A percentile compares a stretch with the other conserved stretches of the same genome.
Conservation (phyloP, 2,797 vertebrate species). For the Pseudochromis fuscus region DNA sequence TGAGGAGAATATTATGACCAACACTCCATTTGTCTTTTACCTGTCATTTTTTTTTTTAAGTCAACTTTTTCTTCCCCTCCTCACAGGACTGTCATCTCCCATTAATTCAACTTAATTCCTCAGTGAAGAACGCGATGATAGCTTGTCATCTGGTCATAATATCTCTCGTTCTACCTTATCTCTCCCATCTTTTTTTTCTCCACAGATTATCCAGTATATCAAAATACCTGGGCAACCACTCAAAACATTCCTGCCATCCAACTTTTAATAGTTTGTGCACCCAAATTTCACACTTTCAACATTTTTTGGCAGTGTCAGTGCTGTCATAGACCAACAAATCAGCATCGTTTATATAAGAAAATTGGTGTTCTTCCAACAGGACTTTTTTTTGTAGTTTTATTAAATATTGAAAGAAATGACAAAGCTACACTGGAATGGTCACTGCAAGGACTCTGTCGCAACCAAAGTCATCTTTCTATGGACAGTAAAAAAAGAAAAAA, state of each 20-base stretch:
- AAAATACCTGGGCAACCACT: conserved; percentile 17
- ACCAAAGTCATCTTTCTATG: no score
- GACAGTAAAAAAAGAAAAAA: no score
- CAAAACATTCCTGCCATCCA: neutral
- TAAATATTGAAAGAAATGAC: no score
- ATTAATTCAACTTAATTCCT: conserved; percentile 33
- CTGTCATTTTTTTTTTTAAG: conserved; percentile 1
- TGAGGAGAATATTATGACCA: neutral
- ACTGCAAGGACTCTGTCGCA: neutral
- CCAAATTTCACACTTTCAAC: neutral
- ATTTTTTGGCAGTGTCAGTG: neutral
- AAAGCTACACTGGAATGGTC: neutral
- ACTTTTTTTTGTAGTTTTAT: no score
- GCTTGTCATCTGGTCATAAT: conserved; percentile 33
- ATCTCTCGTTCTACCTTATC: conserved; percentile 11
- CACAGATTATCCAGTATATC: conserved; percentile 16
- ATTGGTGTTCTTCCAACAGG: neutral
- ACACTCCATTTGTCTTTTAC: conserved; percentile 8
- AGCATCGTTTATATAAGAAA: neutral
- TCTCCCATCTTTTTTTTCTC: neutral
- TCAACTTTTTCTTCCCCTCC: conserved; percentile 12
- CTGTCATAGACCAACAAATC: neutral
- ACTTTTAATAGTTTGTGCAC: conserved; percentile 6
- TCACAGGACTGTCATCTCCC: conserved; percentile 48
- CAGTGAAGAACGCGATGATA: neutral